These are phyloP conservation scores for Setipinna tenuifilis DNA, from an alignment of 2,797 vertebrate species.

Conservation along the genomic window DNA sequence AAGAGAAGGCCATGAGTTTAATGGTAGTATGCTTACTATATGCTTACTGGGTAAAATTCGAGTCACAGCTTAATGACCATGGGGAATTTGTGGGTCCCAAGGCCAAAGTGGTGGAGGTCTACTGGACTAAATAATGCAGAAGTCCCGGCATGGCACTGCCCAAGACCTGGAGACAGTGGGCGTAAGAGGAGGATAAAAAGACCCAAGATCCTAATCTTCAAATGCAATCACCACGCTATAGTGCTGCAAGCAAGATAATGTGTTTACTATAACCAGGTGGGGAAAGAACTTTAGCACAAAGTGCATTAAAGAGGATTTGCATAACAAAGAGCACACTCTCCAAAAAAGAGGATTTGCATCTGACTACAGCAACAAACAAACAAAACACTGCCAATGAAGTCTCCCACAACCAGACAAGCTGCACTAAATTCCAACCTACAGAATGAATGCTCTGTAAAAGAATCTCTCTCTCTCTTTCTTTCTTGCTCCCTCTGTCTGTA, in stretches of 20 bases:
- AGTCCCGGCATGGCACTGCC: neutral
- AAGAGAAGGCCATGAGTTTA: no score
- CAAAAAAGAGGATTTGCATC: conserved; percentile 22
- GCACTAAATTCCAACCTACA: no score
- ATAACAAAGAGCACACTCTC: neutral
- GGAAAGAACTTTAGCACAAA: neutral
- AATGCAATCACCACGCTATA: neutral
- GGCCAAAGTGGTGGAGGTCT: neutral
- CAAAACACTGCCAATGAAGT: neutral
- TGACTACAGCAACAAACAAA: neutral
- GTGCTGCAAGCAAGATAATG: neutral
- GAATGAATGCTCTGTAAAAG: no score
- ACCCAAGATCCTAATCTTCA: neutral
- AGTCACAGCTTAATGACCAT: neutral
- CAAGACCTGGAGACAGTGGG: neutral
- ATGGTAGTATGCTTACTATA: no score
- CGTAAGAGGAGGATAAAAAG: neutral
- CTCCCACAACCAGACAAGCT: no score
- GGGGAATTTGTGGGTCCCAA: neutral
- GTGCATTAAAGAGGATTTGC: conserved; percentile 17
- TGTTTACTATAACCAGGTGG: neutral
- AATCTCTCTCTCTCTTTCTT: no score
- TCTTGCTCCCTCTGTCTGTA: neutral
- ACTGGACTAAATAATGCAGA: neutral
- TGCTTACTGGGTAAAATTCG: no score